A percentile compares a stretch with the other conserved stretches of the same genome.
phyloP scores from a whole-genome alignment of 2,797 vertebrate species.

The Emydoidea blandingii region DNA sequence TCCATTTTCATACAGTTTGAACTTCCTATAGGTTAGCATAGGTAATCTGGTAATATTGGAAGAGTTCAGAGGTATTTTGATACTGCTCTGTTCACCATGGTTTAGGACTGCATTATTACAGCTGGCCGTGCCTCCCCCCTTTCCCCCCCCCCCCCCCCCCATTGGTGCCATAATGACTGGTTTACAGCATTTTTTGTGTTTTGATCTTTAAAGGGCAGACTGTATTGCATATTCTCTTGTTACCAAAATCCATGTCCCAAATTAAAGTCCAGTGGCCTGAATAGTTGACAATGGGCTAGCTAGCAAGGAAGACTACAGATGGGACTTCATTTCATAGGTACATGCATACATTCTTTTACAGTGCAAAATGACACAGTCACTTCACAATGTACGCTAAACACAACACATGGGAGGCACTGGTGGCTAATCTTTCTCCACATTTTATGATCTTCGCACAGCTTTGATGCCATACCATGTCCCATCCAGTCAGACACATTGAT shows the following conservation, averaged over 20 bases:
- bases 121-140: no score
- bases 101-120: background rate
- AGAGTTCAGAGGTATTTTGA: background rate
- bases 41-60: background rate
- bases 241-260: background rate
- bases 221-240: background rate
- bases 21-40: background rate
- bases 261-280: background rate
- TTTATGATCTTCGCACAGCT: background rate
- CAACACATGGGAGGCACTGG: background rate
- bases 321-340: background rate
- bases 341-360: background rate
- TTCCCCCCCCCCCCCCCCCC: no score
- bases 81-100: background rate
- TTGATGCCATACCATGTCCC: background rate
- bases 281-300: background rate
- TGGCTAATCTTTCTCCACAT: background rate
- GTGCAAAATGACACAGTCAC: background rate
- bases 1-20: background rate
- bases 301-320: background rate
- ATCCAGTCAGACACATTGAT: background rate
- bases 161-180: background rate
- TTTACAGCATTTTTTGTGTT: background rate
- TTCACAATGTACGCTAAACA: background rate
- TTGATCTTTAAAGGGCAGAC: background rate